Conservation (phyloP, 2,888 invertebrate species). For the Octodonta nipae region DNA sequence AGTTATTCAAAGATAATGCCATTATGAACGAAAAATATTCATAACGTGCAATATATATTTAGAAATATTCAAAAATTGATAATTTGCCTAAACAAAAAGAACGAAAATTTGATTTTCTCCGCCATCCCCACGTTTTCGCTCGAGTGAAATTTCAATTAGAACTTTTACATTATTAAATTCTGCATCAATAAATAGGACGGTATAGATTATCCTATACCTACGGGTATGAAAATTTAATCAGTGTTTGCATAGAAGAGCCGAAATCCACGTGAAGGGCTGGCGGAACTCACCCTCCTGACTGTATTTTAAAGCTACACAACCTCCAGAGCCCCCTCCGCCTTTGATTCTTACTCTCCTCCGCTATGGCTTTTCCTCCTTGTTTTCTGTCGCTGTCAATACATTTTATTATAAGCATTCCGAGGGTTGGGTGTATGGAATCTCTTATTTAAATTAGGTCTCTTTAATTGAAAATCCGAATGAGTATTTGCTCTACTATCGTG, state of each 20-base stretch:
- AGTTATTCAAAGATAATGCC: too few relatives aligned
- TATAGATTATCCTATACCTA: conserved; percentile 27
- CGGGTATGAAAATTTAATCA: conserved; percentile 29
- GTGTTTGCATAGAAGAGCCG: conserved; percentile 28
- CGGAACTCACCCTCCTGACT: conserved; percentile 22
- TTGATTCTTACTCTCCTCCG: conserved; percentile 7
- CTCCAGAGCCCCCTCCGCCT: too few relatives aligned
- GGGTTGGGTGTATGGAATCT: conserved; percentile 6
- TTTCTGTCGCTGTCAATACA: conserved; percentile 10
- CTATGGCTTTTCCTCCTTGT: conserved; percentile 3
- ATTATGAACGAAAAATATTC: too few relatives aligned
- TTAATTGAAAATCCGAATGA: conserved; percentile 9
- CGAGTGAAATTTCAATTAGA: conserved; percentile 22
- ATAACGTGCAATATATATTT: too few relatives aligned
- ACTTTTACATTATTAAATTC: conserved; percentile 21
- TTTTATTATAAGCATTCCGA: conserved; percentile 8
- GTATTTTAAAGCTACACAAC: conserved; percentile 12
- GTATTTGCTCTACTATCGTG: too few relatives aligned
- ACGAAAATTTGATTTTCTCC: too few relatives aligned
- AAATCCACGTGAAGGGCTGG: conserved; percentile 23
- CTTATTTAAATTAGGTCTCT: conserved; percentile 9
- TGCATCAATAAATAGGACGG: conserved; percentile 22
- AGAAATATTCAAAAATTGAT: too few relatives aligned
- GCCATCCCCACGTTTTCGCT: too few relatives aligned
- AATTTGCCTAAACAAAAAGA: too few relatives aligned